Conservation (phyloP, 2,888 invertebrate species). For the Pherbina coryleti region DNA sequence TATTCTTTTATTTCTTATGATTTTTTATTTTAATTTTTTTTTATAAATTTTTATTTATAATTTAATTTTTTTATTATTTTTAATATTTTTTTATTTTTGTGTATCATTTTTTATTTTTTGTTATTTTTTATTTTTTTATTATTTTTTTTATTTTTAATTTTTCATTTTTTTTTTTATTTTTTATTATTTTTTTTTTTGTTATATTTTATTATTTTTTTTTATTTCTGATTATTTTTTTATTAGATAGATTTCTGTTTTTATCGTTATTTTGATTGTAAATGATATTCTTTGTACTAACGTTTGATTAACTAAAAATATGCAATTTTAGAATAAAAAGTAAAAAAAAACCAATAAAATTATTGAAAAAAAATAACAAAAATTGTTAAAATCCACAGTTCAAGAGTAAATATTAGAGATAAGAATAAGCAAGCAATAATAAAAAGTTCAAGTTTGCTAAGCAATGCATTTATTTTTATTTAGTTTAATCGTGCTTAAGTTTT, state of each 20-base stretch:
- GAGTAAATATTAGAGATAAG: background rate
- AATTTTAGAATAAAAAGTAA: background rate
- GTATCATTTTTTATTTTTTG: background rate
- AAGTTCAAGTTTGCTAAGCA: conserved; percentile 26
- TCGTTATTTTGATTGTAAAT: too few species aligned
- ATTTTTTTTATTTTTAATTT: too few species aligned
- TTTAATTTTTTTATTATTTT: background rate
- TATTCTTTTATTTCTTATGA: background rate
- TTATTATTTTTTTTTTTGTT: background rate
- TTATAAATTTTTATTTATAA: too few species aligned
- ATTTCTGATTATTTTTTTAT: too few species aligned
- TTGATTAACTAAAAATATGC: background rate
- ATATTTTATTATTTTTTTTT: background rate
- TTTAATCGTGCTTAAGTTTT: background rate
- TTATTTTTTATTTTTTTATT: background rate
- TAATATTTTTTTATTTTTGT: too few species aligned
- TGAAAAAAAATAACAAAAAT: background rate
- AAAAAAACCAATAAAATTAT: background rate
- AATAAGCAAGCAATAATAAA: conserved; percentile 31
- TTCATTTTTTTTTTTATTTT: too few species aligned
- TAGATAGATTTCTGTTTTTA: too few species aligned
- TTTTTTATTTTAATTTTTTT: too few species aligned
- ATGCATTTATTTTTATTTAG: conserved; percentile 29
- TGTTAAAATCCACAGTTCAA: background rate
- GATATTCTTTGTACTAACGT: background rate